Percentiles rank a stretch among this genome's conserved stretches.
Evolutionary conservation across 2,113 vertebrate species (phyloP).

Genomic region (Variabilichromis moorii): DNA sequence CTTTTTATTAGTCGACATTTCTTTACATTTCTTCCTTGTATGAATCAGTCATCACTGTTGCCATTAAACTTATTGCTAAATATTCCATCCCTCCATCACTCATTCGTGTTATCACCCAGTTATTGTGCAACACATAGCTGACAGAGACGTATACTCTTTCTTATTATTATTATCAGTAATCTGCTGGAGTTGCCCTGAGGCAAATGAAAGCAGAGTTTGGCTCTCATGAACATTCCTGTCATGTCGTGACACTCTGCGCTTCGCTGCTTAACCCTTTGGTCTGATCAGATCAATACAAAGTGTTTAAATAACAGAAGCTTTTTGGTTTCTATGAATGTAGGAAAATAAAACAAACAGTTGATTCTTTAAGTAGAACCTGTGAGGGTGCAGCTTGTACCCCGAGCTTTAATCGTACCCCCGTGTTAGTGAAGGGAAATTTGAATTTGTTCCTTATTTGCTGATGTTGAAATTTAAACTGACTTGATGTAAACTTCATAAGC

Average conservation of each 20-base stretch:
- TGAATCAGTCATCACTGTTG: neutral
- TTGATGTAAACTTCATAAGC: neutral
- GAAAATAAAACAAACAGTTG: neutral
- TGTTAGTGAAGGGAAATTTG: neutral
- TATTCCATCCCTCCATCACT: neutral
- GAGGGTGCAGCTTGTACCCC: neutral
- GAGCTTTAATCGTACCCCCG: neutral
- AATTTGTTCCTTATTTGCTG: neutral
- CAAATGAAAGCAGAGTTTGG: neutral
- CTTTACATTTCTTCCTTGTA: neutral
- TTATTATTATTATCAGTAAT: neutral
- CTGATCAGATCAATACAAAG: neutral
- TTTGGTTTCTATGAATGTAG: neutral
- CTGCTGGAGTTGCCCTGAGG: neutral
- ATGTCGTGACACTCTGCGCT: neutral
- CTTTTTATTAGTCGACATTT: neutral
- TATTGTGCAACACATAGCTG: neutral
- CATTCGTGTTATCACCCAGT: neutral
- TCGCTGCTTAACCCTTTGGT: neutral
- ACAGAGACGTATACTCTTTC: neutral
- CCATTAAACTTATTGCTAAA: neutral
- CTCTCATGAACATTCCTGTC: conserved; percentile 20
- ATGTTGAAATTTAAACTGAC: too few species aligned
- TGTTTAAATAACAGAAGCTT: neutral
- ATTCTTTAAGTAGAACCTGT: neutral